phyloP scores from a whole-genome alignment of 2,888 invertebrate genomes.

The Heteropelma amictum region DNA sequence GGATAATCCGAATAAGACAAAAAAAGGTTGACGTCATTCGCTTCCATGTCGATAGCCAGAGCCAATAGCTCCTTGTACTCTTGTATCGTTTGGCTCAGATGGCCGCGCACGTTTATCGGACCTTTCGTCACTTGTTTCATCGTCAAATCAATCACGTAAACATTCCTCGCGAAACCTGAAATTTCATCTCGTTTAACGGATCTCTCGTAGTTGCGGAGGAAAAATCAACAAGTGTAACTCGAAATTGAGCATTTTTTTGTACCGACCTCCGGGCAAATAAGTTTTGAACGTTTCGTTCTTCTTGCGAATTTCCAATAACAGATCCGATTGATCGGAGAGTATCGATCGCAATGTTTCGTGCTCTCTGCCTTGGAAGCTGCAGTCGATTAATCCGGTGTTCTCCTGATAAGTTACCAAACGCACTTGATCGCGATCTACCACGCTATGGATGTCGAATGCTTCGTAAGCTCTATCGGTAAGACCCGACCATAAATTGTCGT shows the following conservation, averaged over 20 bases:
- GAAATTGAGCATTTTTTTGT: not conserved
- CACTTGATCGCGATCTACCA: constrained; percentile 83
- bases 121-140: constrained; percentile 82
- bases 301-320: constrained; percentile 83
- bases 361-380: constrained; percentile 83
- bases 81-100: constrained; percentile 80
- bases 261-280: constrained; percentile 82
- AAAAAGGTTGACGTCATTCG: constrained; percentile 76
- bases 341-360: constrained; percentile 76
- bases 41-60: constrained; percentile 77
- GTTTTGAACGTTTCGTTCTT: constrained; percentile 82
- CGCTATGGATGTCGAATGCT: constrained; percentile 80
- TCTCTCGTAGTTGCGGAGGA: not conserved
- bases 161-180: constrained; percentile 80
- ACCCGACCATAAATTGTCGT: constrained; percentile 81
- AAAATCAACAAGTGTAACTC: not conserved
- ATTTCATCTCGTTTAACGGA: not conserved
- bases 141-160: constrained; percentile 82
- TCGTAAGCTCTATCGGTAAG: constrained; percentile 77
- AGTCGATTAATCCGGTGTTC: constrained; percentile 82
- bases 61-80: constrained; percentile 81
- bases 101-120: constrained; percentile 82
- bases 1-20: constrained; percentile 71
- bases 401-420: constrained; percentile 86
- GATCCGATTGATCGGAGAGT: constrained; percentile 75